phyloP scores from a whole-genome alignment of 2,113 vertebrate genomes.

The Microtus montanus region DNA sequence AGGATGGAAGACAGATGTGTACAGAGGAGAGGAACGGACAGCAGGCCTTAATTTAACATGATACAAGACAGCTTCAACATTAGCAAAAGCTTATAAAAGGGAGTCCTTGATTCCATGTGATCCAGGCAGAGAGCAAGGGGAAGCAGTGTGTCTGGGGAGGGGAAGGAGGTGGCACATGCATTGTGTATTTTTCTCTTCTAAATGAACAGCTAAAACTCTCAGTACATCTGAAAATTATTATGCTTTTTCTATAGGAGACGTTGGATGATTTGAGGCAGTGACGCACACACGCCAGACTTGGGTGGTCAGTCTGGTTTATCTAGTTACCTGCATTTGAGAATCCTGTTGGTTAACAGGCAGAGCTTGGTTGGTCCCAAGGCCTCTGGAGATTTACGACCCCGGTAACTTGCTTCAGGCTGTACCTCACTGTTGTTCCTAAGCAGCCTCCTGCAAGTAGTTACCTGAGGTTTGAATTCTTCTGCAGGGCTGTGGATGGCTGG shows the following conservation, averaged over 20 bases:
- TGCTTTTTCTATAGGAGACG: slow-evolving; percentile 17
- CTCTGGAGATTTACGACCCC: background rate
- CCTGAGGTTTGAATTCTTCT: background rate
- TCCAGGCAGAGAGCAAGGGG: background rate
- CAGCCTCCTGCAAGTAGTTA: background rate
- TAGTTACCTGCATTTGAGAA: background rate
- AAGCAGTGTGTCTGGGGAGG: background rate
- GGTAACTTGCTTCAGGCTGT: background rate
- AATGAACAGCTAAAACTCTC: background rate
- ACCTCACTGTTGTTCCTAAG: background rate
- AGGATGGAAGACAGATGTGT: slow-evolving; percentile 44
- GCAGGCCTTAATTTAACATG: background rate
- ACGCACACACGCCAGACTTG: background rate
- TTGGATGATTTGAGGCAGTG: background rate
- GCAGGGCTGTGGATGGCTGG: background rate
- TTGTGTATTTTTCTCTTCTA: background rate
- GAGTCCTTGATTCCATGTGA: background rate
- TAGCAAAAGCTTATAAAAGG: background rate
- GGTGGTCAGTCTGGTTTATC: background rate
- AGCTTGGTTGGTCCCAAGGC: background rate
- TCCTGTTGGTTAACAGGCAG: background rate
- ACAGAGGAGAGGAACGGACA: background rate
- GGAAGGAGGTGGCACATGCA: too few relatives aligned
- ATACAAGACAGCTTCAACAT: background rate
- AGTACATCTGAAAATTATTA: background rate